Percentiles rank a stretch among this genome's conserved stretches.
Evolutionary conservation across 1,140 invertebrate genomes (phyloP).

Genomic region (Drosophila bocqueti): DNA sequence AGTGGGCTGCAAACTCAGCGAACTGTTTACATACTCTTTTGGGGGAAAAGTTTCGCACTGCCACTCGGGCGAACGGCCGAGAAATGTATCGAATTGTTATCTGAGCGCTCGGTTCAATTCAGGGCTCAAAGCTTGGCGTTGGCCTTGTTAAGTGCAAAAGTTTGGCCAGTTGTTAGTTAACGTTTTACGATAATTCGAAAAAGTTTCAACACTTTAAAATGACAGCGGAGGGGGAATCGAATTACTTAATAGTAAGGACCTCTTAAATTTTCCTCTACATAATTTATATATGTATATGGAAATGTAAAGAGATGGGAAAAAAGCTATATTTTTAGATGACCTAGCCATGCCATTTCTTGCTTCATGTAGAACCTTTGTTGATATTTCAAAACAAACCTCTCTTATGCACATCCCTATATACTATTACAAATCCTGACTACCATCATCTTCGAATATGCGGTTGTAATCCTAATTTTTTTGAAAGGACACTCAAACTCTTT

Average conservation of each 20-base stretch:
- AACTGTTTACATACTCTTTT: constrained; percentile 57
- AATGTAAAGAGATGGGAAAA: neutral
- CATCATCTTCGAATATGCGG: no score
- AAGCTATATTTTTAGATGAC: no score
- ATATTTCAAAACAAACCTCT: no score
- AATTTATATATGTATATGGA: neutral
- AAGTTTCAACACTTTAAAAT: constrained; percentile 13
- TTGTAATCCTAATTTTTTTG: neutral
- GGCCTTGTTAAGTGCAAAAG: constrained; percentile 37
- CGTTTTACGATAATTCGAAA: constrained; percentile 50
- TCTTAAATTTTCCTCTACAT: neutral
- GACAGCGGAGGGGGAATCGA: constrained; percentile 2
- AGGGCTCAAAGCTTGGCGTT: constrained; percentile 17
- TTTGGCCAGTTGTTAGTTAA: constrained; percentile 57
- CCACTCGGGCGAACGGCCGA: constrained; percentile 17
- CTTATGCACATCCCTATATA: no score
- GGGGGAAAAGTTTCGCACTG: constrained; percentile 36
- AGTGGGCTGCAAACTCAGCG: constrained; percentile 46
- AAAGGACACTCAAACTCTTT: constrained; percentile 8
- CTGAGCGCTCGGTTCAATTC: constrained; percentile 13
- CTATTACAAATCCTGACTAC: no score
- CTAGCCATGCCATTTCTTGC: no score
- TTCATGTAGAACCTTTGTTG: no score
- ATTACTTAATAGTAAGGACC: constrained; percentile 10
- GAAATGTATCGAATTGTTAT: constrained; percentile 39